phyloP scores from a whole-genome alignment of 2,888 invertebrate genomes.

The Polyommatus icarus region DNA sequence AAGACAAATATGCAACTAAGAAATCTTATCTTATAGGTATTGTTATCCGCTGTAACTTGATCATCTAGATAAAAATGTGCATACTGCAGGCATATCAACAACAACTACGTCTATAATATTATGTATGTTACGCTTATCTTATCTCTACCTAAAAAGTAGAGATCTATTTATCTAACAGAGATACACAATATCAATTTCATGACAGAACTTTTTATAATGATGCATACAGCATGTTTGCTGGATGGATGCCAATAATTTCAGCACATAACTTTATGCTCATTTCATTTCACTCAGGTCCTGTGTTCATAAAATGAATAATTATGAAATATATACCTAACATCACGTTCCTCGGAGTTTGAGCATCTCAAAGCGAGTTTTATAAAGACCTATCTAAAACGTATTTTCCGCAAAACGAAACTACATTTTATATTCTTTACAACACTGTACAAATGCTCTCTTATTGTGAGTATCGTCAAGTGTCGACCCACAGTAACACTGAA shows the following conservation, averaged over 20 bases:
- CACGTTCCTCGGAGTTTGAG: too few species aligned
- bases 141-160: neutral
- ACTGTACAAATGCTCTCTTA: too few species aligned
- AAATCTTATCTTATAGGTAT: neutral
- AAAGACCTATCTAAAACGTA: too few species aligned
- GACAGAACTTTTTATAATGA: neutral
- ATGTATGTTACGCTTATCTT: neutral
- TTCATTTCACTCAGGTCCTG: too few species aligned
- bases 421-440: too few species aligned
- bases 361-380: too few species aligned
- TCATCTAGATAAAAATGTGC: neutral
- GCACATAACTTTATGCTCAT: neutral
- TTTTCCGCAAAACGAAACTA: too few species aligned
- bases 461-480: too few species aligned
- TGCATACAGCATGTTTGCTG: neutral
- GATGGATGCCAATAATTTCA: neutral
- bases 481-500: too few species aligned
- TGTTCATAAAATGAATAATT: too few species aligned
- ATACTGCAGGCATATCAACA: neutral
- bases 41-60: neutral
- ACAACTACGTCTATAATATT: neutral
- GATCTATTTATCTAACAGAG: neutral
- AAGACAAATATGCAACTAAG: neutral
- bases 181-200: neutral
- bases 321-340: too few species aligned